Conservation (phyloP, 2,113 vertebrate genomes). For the Psittacula cyanocephala region DNA sequence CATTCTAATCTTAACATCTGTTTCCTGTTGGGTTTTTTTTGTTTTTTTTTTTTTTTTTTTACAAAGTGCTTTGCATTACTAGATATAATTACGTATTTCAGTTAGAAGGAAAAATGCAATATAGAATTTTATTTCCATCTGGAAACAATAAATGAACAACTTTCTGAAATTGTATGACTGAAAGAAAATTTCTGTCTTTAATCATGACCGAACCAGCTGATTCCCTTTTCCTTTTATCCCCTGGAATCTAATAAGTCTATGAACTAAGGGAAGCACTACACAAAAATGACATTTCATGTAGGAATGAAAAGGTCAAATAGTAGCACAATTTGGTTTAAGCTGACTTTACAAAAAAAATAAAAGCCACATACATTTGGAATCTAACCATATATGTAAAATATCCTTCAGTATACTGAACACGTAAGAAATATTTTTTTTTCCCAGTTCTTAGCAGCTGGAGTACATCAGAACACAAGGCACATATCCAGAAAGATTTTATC, state of each 20-base stretch:
- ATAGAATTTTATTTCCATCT: slow-evolving; percentile 40
- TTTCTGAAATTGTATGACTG: neutral
- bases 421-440: neutral
- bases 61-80: slow-evolving; percentile 30
- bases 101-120: slow-evolving; percentile 17
- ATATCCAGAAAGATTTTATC: neutral
- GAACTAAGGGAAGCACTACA: neutral
- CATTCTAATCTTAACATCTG: slow-evolving; percentile 45
- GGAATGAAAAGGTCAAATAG: neutral
- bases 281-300: neutral
- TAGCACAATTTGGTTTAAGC: neutral
- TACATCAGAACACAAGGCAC: slow-evolving; percentile 3
- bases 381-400: neutral
- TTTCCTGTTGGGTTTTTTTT: neutral
- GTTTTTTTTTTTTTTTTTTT: neutral
- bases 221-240: neutral
- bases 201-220: slow-evolving; percentile 41
- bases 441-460: slow-evolving; percentile 38
- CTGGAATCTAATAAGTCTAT: neutral
- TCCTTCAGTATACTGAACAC: neutral
- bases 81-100: slow-evolving; percentile 35
- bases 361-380: neutral
- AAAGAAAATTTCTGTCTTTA: slow-evolving; percentile 54
- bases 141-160: slow-evolving; percentile 53
- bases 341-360: slow-evolving; percentile 42